These are phyloP conservation scores for Bombus sibiricus DNA, from an alignment of 1,140 invertebrate genomes.

Conservation along the genomic window DNA sequence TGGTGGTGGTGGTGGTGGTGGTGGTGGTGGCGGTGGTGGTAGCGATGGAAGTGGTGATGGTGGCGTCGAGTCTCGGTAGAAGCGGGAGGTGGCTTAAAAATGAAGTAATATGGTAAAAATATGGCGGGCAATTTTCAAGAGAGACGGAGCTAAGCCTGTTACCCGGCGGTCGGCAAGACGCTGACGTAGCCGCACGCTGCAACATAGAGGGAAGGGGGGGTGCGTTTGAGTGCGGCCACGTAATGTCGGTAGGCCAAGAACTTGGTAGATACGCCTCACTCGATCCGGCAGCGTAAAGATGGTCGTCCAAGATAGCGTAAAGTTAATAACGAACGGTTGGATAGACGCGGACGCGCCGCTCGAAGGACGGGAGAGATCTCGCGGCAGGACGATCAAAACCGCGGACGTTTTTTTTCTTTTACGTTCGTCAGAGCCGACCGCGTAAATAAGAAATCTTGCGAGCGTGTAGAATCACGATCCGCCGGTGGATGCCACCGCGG, in stretches of 20 bases:
- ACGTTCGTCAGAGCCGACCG: constrained; percentile 6
- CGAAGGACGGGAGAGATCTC: constrained; percentile 2
- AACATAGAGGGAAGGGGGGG: background rate
- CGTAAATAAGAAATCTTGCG: constrained; percentile 55
- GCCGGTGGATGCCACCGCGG: constrained; percentile 27
- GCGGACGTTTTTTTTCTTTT: constrained; percentile 10
- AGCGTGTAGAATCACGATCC: constrained; percentile 52
- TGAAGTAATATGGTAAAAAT: constrained; percentile 74
- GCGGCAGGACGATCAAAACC: constrained; percentile 55
- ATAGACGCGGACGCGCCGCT: constrained; percentile 57
- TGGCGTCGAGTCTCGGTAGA: constrained; percentile 35
- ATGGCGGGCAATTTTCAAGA: constrained; percentile 70
- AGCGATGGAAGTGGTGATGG: constrained; percentile 9
- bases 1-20: background rate
- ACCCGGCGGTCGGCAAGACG: constrained; percentile 26
- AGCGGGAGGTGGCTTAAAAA: constrained; percentile 70
- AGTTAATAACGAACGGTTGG: constrained; percentile 75
- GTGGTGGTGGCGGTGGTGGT: background rate
- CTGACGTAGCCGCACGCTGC: constrained; percentile 23
- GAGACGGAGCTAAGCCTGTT: constrained; percentile 62
- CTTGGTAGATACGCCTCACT: constrained; percentile 60
- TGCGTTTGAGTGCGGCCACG: constrained; percentile 35
- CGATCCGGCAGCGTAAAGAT: constrained; percentile 74
- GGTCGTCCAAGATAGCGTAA: constrained; percentile 72
- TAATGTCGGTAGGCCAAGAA: constrained; percentile 57